These are phyloP conservation scores for Alloplasta piceator DNA, from an alignment of 2,888 invertebrate genomes.

Conservation along the genomic window DNA sequence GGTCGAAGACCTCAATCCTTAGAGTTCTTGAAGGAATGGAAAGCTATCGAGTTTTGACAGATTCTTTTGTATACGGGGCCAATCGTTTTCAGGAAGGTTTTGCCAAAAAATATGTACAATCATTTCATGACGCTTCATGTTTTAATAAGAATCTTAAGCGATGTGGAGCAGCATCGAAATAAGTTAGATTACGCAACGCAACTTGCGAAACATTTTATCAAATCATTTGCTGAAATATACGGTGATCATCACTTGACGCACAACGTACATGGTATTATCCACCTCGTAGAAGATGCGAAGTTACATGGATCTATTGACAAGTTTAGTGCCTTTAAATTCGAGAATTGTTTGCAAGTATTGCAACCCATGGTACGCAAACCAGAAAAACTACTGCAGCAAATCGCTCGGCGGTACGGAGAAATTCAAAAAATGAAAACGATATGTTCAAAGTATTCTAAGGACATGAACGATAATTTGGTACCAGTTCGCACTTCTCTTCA, in stretches of 20 bases:
- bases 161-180: slow-evolving; percentile 49
- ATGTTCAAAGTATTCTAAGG: slow-evolving; percentile 42
- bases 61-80: slow-evolving; percentile 59
- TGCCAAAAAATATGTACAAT: slow-evolving; percentile 39
- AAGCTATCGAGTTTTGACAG: slow-evolving; percentile 67
- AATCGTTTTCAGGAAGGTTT: slow-evolving; percentile 45
- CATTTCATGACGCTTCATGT: slow-evolving; percentile 45
- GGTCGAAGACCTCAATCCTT: slow-evolving; percentile 47
- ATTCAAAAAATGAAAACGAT: slow-evolving; percentile 47
- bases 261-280: slow-evolving; percentile 56
- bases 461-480: slow-evolving; percentile 50
- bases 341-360: slow-evolving; percentile 55
- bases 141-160: slow-evolving; percentile 48
- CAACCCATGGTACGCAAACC: slow-evolving; percentile 44
- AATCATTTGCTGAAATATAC: slow-evolving; percentile 47
- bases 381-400: slow-evolving; percentile 47
- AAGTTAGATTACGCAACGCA: slow-evolving; percentile 49
- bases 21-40: slow-evolving; percentile 53
- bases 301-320: slow-evolving; percentile 56
- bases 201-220: slow-evolving; percentile 55
- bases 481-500: slow-evolving; percentile 53
- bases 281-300: slow-evolving; percentile 57
- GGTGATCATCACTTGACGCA: slow-evolving; percentile 56
- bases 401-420: slow-evolving; percentile 45
- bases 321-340: slow-evolving; percentile 55